A percentile compares a stretch with the other conserved stretches of the same genome.
These are phyloP conservation scores for Oenanthe oenanthe DNA, from an alignment of 2,113 vertebrate species.

Conservation along the genomic window DNA sequence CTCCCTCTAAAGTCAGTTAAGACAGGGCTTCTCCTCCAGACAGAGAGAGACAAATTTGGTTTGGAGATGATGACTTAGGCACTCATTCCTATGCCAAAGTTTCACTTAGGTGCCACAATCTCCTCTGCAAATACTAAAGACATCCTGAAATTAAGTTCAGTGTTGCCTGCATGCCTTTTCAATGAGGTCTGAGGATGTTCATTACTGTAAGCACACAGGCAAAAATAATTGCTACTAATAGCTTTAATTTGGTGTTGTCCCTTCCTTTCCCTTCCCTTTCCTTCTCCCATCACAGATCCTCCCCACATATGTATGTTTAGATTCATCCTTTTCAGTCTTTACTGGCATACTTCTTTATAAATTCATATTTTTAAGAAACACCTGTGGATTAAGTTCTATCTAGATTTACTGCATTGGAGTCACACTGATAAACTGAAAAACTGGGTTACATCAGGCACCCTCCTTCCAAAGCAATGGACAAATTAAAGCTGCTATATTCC, in stretches of 20 bases:
- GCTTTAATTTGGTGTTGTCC: background rate
- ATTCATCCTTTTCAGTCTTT: background rate
- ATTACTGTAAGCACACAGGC: background rate
- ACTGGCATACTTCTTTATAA: background rate
- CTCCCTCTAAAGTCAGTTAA: background rate
- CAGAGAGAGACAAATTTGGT: background rate
- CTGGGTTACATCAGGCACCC: background rate
- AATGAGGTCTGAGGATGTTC: background rate
- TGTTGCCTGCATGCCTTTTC: background rate
- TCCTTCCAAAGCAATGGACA: background rate
- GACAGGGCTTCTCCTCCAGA: background rate
- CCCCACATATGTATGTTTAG: rapidly evolving
- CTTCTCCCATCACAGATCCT: background rate
- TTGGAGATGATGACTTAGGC: background rate
- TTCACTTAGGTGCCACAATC: background rate
- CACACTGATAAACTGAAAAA: background rate
- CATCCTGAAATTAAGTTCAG: background rate
- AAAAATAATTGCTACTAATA: background rate
- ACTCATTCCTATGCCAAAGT: background rate
- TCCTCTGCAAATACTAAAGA: background rate
- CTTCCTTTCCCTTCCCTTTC: background rate
- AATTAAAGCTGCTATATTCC: background rate
- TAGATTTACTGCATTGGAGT: background rate
- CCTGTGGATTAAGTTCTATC: background rate
- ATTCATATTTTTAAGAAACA: background rate